phyloP scores from a whole-genome alignment of 2,797 vertebrate species.

The Girardinus metallicus region DNA sequence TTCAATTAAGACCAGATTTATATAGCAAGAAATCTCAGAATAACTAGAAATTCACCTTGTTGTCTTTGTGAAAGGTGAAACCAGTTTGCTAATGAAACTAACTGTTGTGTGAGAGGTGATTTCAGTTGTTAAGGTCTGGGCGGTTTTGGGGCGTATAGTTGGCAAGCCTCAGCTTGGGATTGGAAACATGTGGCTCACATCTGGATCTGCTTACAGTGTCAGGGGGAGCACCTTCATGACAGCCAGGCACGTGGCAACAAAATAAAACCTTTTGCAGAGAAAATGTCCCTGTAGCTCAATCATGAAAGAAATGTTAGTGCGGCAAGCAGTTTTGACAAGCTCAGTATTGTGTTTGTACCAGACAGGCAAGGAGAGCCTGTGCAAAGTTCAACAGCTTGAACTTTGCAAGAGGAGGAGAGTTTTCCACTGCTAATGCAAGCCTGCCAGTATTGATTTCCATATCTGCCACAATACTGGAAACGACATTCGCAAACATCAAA shows the following conservation, averaged over 20 bases:
- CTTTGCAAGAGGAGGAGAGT: slow-evolving; percentile 28
- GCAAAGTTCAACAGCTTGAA: slow-evolving; percentile 55
- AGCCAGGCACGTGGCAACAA: slow-evolving; percentile 78
- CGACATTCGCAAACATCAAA: neutral
- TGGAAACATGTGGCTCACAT: slow-evolving; percentile 78
- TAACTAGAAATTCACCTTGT: slow-evolving; percentile 31
- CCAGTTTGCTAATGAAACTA: slow-evolving; percentile 79
- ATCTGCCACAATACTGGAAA: neutral
- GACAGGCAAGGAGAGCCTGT: slow-evolving; percentile 46
- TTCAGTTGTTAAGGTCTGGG: slow-evolving; percentile 58
- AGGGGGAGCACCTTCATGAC: slow-evolving; percentile 69
- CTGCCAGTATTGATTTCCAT: slow-evolving; percentile 35
- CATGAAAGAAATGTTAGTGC: slow-evolving; percentile 57
- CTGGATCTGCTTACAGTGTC: slow-evolving; percentile 73
- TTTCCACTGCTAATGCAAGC: slow-evolving; percentile 27
- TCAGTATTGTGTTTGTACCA: slow-evolving; percentile 48
- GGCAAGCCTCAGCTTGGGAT: slow-evolving; percentile 60
- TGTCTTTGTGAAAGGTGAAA: slow-evolving; percentile 81
- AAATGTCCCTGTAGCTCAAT: slow-evolving; percentile 67
- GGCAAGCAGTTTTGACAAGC: slow-evolving; percentile 59
- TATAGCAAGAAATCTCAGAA: neutral
- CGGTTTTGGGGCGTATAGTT: slow-evolving; percentile 60
- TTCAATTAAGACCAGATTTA: neutral
- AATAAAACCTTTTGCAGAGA: slow-evolving; percentile 58
- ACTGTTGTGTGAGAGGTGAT: slow-evolving; percentile 80